Percentiles rank a stretch among this genome's conserved stretches.
phyloP scores from a whole-genome alignment of 2,797 vertebrate species.

The Oophaga sylvatica region DNA sequence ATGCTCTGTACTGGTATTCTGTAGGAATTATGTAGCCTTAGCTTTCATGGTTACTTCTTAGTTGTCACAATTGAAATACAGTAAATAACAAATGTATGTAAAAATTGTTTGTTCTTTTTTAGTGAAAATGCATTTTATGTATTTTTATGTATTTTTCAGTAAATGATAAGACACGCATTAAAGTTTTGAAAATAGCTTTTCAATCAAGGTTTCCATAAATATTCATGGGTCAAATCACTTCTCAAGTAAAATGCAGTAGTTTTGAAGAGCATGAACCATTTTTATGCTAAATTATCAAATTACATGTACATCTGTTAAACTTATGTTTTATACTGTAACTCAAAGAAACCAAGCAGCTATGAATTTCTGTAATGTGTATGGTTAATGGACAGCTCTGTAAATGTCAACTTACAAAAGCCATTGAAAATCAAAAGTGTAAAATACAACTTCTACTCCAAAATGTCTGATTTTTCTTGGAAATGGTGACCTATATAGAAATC shows the following conservation, averaged over 20 bases:
- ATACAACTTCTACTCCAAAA: too few species aligned
- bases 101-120: not conserved
- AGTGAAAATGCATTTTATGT: not conserved
- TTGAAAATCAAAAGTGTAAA: too few species aligned
- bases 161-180: not conserved
- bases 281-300: not conserved
- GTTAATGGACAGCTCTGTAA: not conserved
- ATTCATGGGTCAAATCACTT: slow-evolving; percentile 7
- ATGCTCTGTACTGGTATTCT: not conserved
- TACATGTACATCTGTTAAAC: not conserved
- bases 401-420: too few species aligned
- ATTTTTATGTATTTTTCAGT: not conserved
- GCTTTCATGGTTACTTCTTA: not conserved
- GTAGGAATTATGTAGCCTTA: not conserved
- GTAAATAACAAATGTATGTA: not conserved
- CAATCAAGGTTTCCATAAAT: slow-evolving; percentile 13
- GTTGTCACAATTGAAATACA: not conserved
- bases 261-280: not conserved
- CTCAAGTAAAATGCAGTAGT: not conserved
- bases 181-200: not conserved
- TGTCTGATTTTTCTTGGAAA: too few species aligned
- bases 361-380: not conserved
- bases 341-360: not conserved
- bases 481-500: too few species aligned
- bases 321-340: not conserved